Conservation (phyloP, 2,888 invertebrate species). For the Oscheius sp. region DNA sequence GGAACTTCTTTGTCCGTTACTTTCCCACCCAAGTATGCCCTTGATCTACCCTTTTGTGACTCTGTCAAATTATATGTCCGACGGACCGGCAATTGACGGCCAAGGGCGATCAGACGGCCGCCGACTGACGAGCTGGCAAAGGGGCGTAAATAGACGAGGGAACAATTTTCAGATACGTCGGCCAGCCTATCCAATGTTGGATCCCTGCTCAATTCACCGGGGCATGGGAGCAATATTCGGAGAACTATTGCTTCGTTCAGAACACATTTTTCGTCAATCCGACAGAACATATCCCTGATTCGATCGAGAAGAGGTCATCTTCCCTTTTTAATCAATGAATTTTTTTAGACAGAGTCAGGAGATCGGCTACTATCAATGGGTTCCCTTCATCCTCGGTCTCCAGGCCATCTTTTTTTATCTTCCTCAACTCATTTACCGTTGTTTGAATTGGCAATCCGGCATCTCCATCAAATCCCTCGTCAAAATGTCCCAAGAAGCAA, state of each 20-base stretch:
- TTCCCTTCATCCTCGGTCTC: conserved; percentile 71
- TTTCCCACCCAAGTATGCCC: conserved; percentile 8
- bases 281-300: conserved; percentile 65
- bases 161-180: conserved; percentile 60
- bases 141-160: background rate
- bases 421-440: conserved; percentile 73
- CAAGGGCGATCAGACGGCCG: conserved; percentile 25
- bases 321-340: background rate
- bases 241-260: conserved; percentile 70
- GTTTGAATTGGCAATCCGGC: conserved; percentile 72
- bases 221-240: conserved; percentile 70
- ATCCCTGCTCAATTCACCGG: conserved; percentile 70
- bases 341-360: conserved; percentile 12
- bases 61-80: conserved; percentile 21
- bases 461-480: conserved; percentile 58
- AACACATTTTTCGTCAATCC: conserved; percentile 70
- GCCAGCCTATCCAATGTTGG: conserved; percentile 71
- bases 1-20: background rate
- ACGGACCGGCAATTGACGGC: conserved; percentile 26
- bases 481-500: conserved; percentile 72
- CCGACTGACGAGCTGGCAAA: background rate
- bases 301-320: conserved; percentile 5
- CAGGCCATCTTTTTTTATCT: conserved; percentile 74
- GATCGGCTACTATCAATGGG: conserved; percentile 59
- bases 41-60: conserved; percentile 30